Base-by-base conservation (phyloP, 2,888 invertebrate genomes). In the Minunthozetes semirufus region DNA sequence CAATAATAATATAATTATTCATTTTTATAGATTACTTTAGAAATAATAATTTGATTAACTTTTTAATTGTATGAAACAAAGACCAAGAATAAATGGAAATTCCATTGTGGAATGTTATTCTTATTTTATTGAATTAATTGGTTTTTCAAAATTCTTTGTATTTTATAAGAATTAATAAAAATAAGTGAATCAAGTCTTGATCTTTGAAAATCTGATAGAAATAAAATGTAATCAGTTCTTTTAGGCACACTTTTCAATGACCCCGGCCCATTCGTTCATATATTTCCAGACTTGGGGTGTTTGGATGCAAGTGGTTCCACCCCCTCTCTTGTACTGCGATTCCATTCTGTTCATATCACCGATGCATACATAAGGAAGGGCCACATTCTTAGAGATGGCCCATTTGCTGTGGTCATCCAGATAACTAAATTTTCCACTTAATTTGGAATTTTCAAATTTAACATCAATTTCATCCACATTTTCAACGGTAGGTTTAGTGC, bases 241-340 rank as follows among this genome's bases (percentile, higher is more conserved):
- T 48, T 48, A 13, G 2, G 15, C 13, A 53, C 74, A 74, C 1
- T 48, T 50, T 1, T 74, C 74, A 17, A 50, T 27, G 3, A 27
- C 22, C 19, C 17, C 6, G 1, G 71, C 25, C 48, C 68, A 74
- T 48, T 50, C 33, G 11, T 87, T 86, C 80, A 89, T 92, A 78
- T 87, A 85, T 15, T 85, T 85, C 86, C 90, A 89, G 9, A 92
- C 83, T 71, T 85, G 83, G 1, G 84, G 81, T 33, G 89, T 88
- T 38, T 88, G 86, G 0, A 91, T 86, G 80, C 94, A 94, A 2
- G 93, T 89, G 0, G 92, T 91, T 66, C 93, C 93, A 25, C 94
- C 94, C 0, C 92, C 94, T 76, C 94, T 87, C 0, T 85, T 84
- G 76, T 88, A 87, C 84, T 94, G 94, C 53, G 88, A 87, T 11